Evolutionary conservation across 2,797 vertebrate species (phyloP).

Genomic region (Hybognathus amarus): DNA sequence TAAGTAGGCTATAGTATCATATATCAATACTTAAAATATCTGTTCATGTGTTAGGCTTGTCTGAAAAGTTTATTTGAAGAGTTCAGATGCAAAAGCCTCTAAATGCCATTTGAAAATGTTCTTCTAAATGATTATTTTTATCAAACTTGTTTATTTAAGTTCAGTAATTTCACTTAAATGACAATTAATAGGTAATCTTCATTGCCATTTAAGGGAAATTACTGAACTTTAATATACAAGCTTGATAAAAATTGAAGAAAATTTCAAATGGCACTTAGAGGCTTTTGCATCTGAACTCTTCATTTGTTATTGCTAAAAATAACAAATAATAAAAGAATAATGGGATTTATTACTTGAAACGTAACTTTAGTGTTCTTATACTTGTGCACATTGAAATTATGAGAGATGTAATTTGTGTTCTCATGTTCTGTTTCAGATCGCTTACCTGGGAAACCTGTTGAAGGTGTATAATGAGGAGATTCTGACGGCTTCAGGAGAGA

Average conservation of each 20-base stretch:
- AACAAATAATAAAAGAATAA: not conserved
- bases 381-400: not conserved
- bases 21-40: not conserved
- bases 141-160: too few species aligned
- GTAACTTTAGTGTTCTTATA: not conserved
- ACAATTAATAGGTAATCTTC: too few species aligned
- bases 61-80: not conserved
- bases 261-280: too few species aligned
- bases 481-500: conserved; percentile 82
- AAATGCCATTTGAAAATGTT: too few species aligned
- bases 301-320: not conserved
- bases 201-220: too few species aligned
- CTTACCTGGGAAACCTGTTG: conserved; percentile 88
- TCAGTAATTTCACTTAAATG: too few species aligned
- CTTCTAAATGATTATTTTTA: too few species aligned
- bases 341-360: not conserved
- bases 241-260: too few species aligned
- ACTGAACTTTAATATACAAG: too few species aligned
- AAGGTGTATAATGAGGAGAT: conserved; percentile 88
- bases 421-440: conserved; percentile 75
- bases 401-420: not conserved
- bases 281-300: too few species aligned
- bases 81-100: too few species aligned
- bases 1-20: not conserved
- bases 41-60: not conserved